Percentiles rank a stretch among this genome's conserved stretches.
These are phyloP conservation scores for Tor tambroides DNA, from an alignment of 2,113 vertebrate genomes.

Conservation along the genomic window DNA sequence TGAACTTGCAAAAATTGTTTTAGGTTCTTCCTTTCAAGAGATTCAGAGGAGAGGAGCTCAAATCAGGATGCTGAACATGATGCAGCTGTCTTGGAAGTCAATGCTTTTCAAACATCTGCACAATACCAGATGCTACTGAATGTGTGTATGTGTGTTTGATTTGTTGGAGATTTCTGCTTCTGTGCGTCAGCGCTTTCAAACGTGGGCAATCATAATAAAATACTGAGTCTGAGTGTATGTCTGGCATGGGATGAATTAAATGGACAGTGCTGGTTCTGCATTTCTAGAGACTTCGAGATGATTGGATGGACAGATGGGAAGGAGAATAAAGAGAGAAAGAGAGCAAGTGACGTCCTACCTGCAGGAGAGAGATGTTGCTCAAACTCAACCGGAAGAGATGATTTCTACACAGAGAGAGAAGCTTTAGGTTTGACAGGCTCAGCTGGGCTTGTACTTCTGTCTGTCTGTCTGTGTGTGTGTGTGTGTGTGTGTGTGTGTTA, in stretches of 20 bases:
- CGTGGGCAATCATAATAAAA: slow-evolving; percentile 27
- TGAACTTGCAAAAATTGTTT: neutral
- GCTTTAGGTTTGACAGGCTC: neutral
- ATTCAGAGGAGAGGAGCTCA: neutral
- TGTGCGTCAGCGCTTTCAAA: slow-evolving; percentile 3
- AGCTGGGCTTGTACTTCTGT: neutral
- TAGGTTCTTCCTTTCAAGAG: neutral
- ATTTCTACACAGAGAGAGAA: slow-evolving; percentile 80
- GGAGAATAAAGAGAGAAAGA: neutral
- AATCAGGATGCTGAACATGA: neutral
- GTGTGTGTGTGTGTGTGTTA: slow-evolving; percentile 66
- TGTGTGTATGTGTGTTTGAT: neutral
- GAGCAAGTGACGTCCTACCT: slow-evolving; percentile 77
- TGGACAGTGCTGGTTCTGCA: slow-evolving; percentile 11
- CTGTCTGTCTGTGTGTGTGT: neutral
- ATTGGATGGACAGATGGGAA: slow-evolving; percentile 7
- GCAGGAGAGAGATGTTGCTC: slow-evolving; percentile 88
- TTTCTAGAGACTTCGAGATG: slow-evolving; percentile 1
- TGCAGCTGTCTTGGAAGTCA: neutral
- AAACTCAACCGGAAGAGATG: slow-evolving; percentile 95
- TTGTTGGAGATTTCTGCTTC: slow-evolving; percentile 9
- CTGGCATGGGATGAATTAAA: neutral
- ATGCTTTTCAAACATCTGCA: neutral
- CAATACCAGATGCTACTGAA: neutral
- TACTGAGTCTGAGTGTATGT: slow-evolving; percentile 24